A percentile compares a stretch with the other conserved stretches of the same genome.
Conservation (phyloP, 2,113 vertebrate genomes). For the Antidorcas marsupialis region DNA sequence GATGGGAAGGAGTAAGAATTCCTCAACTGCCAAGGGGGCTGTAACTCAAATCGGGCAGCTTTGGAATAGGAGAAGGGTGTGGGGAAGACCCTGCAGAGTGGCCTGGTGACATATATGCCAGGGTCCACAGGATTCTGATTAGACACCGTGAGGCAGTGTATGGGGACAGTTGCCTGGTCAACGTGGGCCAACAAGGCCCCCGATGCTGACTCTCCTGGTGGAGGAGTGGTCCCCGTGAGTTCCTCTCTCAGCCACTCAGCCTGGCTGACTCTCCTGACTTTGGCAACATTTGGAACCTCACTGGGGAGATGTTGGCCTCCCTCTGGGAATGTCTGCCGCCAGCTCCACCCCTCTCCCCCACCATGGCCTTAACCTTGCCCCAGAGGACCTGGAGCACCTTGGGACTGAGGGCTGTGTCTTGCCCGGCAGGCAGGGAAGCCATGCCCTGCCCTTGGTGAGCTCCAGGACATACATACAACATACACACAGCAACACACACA, state of each 20-base stretch:
- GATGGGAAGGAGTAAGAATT: neutral
- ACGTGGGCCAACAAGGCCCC: neutral
- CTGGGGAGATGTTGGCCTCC: neutral
- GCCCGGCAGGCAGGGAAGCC: neutral
- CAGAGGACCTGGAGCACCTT: neutral
- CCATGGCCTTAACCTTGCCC: neutral
- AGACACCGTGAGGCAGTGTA: neutral
- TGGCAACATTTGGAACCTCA: neutral
- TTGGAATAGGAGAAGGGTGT: neutral
- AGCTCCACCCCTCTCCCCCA: neutral
- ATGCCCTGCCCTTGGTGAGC: neutral
- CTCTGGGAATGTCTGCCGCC: neutral
- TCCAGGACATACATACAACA: neutral
- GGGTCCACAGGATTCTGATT: neutral
- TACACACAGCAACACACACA: neutral
- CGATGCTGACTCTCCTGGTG: neutral
- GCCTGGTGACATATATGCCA: neutral
- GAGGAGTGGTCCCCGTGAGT: neutral
- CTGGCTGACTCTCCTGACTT: neutral
- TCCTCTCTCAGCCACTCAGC: neutral
- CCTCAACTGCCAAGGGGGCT: neutral
- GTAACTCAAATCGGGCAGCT: neutral
- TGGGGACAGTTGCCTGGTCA: neutral
- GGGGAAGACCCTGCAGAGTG: neutral
- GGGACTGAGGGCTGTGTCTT: neutral